phyloP scores from a whole-genome alignment of 1,140 invertebrate species.

The Monochamus saltuarius region DNA sequence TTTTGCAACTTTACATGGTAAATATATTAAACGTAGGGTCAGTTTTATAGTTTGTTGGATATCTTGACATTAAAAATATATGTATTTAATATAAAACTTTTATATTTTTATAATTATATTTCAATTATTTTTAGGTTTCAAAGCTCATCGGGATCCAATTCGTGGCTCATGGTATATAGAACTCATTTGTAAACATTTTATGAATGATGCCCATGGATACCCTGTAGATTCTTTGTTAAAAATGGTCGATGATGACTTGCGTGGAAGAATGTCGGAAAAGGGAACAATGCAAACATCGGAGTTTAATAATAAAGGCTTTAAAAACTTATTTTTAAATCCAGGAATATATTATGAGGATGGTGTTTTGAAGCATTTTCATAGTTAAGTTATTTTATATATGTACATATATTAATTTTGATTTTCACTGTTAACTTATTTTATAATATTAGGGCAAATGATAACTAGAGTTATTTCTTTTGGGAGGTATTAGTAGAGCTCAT shows the following conservation, averaged over 20 bases:
- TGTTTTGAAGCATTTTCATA: slow-evolving; percentile 16
- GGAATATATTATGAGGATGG: slow-evolving; percentile 37
- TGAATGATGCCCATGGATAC: slow-evolving; percentile 63
- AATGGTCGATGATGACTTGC: slow-evolving; percentile 58
- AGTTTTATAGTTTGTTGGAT: neutral
- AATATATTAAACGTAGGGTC: neutral
- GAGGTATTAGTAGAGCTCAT: no score
- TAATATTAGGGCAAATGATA: no score
- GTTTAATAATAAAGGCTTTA: slow-evolving; percentile 60
- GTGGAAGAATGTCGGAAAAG: slow-evolving; percentile 29
- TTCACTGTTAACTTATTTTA: neutral
- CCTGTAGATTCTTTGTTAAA: slow-evolving; percentile 67
- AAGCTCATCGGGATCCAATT: slow-evolving; percentile 63
- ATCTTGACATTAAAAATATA: no score
- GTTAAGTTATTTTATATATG: neutral
- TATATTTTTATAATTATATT: neutral
- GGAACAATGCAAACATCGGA: slow-evolving; percentile 57
- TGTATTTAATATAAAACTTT: slow-evolving; percentile 15
- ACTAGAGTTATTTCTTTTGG: no score
- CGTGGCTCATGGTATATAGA: slow-evolving; percentile 77
- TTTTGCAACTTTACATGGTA: slow-evolving; percentile 29
- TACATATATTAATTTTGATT: neutral
- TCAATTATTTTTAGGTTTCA: slow-evolving; percentile 54
- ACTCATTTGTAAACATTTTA: slow-evolving; percentile 72
- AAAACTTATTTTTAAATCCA: slow-evolving; percentile 64